phyloP scores from a whole-genome alignment of 2,888 invertebrate genomes.

The Dicroscelio sp. region DNA sequence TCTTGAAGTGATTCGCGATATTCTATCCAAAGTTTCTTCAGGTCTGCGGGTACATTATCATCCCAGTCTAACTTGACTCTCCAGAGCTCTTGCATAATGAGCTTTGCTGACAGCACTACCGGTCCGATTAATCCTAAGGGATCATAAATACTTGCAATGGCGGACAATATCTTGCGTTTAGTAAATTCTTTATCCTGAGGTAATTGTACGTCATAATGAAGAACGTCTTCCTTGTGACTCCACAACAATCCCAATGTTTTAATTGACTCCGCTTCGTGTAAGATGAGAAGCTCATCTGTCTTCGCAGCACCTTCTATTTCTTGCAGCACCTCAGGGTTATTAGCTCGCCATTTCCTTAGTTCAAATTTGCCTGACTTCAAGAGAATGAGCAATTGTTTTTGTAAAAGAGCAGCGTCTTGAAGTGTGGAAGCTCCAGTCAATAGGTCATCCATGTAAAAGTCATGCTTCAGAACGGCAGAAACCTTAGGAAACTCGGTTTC shows the following conservation, averaged over 20 bases:
- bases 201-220: not conserved
- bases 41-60: not conserved
- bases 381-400: not conserved
- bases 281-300: not conserved
- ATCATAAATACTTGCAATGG: slow-evolving; percentile 75
- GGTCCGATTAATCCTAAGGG: slow-evolving; percentile 69
- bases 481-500: not conserved
- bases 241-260: not conserved
- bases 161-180: slow-evolving; percentile 46
- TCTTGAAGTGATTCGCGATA: not conserved
- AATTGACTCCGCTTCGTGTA: not conserved
- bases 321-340: not conserved
- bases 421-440: not conserved
- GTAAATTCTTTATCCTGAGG: not conserved
- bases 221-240: not conserved
- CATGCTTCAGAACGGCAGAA: not conserved
- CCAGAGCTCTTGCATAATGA: slow-evolving; percentile 51
- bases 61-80: slow-evolving; percentile 48
- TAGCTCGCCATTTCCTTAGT: not conserved
- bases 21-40: not conserved
- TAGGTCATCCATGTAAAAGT: not conserved
- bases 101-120: slow-evolving; percentile 60
- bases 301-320: not conserved
- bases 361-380: not conserved
- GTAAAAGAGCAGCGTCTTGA: not conserved